These are phyloP conservation scores for Lathamus discolor DNA, from an alignment of 2,113 vertebrate species.

Conservation along the genomic window DNA sequence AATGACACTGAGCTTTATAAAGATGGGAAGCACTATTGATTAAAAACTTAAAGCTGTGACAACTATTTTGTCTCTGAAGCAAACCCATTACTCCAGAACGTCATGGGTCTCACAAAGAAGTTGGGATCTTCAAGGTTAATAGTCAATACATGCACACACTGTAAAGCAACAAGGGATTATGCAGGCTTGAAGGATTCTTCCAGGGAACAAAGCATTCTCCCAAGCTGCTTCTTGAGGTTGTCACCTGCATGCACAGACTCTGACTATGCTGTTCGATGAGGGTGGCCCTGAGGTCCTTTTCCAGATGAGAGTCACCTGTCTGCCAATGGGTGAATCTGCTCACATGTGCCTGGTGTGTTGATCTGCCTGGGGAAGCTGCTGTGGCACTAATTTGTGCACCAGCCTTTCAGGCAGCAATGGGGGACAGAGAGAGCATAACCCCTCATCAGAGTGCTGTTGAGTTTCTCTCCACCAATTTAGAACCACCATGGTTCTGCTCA, in stretches of 20 bases:
- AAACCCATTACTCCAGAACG: neutral
- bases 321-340: neutral
- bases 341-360: neutral
- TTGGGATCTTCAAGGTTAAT: neutral
- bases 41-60: neutral
- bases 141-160: neutral
- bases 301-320: neutral
- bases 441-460: neutral
- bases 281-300: neutral
- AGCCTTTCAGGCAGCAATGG: neutral
- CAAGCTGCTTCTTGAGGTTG: neutral
- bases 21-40: neutral
- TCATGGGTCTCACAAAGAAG: neutral
- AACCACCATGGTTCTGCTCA: neutral
- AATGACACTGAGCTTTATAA: neutral
- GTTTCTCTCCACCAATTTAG: neutral
- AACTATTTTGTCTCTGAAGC: neutral
- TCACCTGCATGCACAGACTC: neutral
- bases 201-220: neutral
- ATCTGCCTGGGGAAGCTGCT: neutral
- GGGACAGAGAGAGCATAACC: neutral
- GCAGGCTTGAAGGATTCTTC: neutral
- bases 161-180: neutral
- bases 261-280: neutral
- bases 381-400: neutral